These are phyloP conservation scores for Dynastes maya DNA, from an alignment of 2,888 invertebrate species.

Conservation along the genomic window DNA sequence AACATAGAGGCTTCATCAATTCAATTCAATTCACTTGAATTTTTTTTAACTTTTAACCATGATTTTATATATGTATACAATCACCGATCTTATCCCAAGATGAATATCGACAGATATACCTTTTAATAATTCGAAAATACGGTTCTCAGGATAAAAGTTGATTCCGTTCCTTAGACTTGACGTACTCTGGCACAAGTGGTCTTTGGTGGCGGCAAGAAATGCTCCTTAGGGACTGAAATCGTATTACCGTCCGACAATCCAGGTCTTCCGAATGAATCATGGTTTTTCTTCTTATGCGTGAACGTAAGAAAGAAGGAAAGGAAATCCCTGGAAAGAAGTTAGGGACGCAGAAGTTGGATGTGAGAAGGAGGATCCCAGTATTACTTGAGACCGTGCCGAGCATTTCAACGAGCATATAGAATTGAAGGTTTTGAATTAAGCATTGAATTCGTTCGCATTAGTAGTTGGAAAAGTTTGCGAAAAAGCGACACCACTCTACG, in stretches of 20 bases:
- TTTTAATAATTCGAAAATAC: slow-evolving; percentile 15
- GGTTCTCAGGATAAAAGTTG: slow-evolving; percentile 1
- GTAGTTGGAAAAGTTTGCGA: too few species aligned
- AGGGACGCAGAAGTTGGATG: too few species aligned
- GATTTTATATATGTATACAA: not conserved
- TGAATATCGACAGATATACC: not conserved
- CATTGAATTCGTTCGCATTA: too few species aligned
- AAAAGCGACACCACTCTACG: too few species aligned
- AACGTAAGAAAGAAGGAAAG: not conserved
- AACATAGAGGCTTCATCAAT: too few species aligned
- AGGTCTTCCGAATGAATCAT: not conserved
- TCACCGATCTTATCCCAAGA: not conserved
- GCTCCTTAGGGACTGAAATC: slow-evolving; percentile 1
- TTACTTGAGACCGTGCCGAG: too few species aligned
- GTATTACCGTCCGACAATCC: not conserved
- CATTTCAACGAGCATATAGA: too few species aligned
- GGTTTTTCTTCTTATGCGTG: not conserved
- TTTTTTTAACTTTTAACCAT: not conserved
- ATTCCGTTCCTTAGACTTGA: not conserved
- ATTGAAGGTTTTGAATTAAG: too few species aligned
- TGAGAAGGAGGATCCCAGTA: too few species aligned
- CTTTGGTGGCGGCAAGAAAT: slow-evolving; percentile 1
- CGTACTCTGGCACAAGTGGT: not conserved
- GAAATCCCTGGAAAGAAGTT: too few species aligned
- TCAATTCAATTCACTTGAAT: too few species aligned